phyloP scores from a whole-genome alignment of 2,113 vertebrate genomes.

The Macroglossus sobrinus region DNA sequence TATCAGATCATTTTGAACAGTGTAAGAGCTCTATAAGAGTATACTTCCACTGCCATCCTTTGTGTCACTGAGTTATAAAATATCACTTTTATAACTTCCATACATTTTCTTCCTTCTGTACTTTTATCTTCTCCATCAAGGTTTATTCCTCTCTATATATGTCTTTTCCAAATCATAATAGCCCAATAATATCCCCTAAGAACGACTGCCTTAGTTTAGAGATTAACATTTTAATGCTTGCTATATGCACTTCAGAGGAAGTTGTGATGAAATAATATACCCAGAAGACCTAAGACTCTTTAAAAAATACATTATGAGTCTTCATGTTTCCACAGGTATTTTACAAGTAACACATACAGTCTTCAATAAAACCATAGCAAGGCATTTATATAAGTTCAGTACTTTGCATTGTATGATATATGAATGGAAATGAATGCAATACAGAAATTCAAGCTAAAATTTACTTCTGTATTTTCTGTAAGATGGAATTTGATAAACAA shows the following conservation, averaged over 20 bases:
- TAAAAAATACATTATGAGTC: not conserved
- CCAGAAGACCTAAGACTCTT: not conserved
- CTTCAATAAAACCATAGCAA: not conserved
- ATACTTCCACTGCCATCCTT: not conserved
- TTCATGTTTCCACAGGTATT: not conserved
- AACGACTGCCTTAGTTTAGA: not conserved
- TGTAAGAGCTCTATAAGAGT: not conserved
- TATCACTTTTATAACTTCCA: not conserved
- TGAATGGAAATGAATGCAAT: not conserved
- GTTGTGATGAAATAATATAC: not conserved
- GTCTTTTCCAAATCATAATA: not conserved
- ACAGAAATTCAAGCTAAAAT: not conserved
- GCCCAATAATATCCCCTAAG: not conserved
- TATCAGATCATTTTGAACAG: not conserved
- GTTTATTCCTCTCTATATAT: not conserved
- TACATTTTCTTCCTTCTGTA: not conserved
- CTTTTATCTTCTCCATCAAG: not conserved
- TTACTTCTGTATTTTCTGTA: not conserved
- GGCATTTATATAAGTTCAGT: not conserved
- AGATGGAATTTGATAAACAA: conserved; percentile 13
- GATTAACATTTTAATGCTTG: not conserved
- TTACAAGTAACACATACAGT: not conserved
- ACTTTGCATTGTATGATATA: not conserved
- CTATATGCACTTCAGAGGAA: not conserved
- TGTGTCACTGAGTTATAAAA: not conserved